Percentiles rank a stretch among this genome's conserved stretches.
Conservation (phyloP, 2,797 vertebrate species). For the Acrocephalus scirpaceus region DNA sequence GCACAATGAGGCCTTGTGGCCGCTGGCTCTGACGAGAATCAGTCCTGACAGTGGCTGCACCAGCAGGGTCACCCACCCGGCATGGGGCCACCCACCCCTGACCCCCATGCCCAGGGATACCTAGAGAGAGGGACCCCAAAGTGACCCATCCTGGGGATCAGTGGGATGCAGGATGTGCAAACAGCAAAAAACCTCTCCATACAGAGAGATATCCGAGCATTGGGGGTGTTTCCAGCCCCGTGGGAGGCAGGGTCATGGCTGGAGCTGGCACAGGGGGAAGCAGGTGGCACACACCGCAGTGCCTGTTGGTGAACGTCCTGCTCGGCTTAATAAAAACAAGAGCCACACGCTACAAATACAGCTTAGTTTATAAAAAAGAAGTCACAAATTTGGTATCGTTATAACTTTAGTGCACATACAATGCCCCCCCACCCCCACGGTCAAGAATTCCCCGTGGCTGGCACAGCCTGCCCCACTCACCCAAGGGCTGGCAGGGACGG, state of each 20-base stretch:
- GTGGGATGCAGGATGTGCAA: neutral
- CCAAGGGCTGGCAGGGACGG: neutral
- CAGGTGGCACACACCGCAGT: fast-evolving
- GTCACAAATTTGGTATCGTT: conserved; percentile 66
- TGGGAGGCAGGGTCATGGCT: neutral
- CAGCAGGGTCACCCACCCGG: neutral
- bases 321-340: neutral
- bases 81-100: fast-evolving
- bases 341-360: conserved; percentile 21
- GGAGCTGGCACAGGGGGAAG: neutral
- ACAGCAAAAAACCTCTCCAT: neutral
- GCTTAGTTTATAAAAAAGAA: conserved; percentile 36
- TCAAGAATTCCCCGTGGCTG: neutral
- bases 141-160: fast-evolving
- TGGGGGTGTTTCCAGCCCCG: neutral
- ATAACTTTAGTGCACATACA: conserved; percentile 67
- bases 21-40: conserved; percentile 36
- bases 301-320: fast-evolving
- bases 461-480: neutral
- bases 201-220: fast-evolving
- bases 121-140: neutral
- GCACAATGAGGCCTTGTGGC: conserved; percentile 65
- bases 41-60: conserved; percentile 23
- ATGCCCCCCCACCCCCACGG: neutral
- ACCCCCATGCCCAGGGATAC: neutral